Conservation (phyloP, 2,113 vertebrate genomes). For the Glareola pratincola region DNA sequence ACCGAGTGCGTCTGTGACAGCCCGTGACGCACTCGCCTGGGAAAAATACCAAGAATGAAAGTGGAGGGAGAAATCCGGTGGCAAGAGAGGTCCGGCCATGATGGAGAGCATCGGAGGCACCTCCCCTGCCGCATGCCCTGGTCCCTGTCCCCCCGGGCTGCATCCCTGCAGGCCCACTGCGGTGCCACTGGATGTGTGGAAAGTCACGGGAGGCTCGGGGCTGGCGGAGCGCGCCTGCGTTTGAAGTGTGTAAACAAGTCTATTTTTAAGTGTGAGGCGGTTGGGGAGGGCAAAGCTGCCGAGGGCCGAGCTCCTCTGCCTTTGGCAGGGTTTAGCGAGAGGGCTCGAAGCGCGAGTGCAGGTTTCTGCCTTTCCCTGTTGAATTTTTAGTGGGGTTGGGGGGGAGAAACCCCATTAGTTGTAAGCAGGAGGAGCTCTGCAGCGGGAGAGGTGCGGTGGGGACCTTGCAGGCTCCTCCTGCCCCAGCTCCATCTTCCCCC, state of each 20-base stretch:
- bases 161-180: neutral
- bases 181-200: neutral
- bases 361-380: neutral
- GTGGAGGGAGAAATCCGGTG: neutral
- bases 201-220: neutral
- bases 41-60: neutral
- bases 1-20: fast-evolving
- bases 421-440: neutral
- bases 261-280: constrained; percentile 54
- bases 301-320: neutral
- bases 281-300: neutral
- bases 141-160: neutral
- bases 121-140: neutral
- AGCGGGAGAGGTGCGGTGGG: neutral
- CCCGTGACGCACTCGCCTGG: neutral
- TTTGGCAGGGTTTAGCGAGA: neutral
- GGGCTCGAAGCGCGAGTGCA: neutral
- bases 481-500: neutral
- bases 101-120: neutral
- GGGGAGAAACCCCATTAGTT: neutral
- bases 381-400: neutral
- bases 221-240: neutral
- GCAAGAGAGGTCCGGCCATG: neutral
- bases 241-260: constrained; percentile 37
- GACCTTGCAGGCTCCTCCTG: neutral